Evolutionary conservation across 37 sponge, comb jelly and placozoan genomes (phyloP).

Genomic region (Crambe crambe): DNA sequence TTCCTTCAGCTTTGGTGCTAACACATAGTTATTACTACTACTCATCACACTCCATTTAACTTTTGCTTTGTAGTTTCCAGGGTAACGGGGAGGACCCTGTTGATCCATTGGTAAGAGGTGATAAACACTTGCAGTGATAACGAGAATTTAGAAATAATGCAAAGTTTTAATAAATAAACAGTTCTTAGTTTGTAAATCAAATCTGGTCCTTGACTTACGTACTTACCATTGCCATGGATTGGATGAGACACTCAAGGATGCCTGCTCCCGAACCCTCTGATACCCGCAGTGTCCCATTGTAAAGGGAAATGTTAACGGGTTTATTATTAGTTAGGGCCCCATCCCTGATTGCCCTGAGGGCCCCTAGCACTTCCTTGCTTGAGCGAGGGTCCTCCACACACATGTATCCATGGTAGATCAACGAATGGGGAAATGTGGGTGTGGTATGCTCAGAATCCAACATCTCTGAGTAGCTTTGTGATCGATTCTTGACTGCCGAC

Average conservation of each 20-base stretch:
- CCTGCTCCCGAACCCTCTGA: conserved; percentile 27
- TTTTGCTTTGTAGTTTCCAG: too few relatives aligned
- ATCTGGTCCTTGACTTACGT: too few relatives aligned
- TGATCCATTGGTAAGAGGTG: too few relatives aligned
- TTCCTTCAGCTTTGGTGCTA: too few relatives aligned
- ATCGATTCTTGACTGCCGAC: background rate
- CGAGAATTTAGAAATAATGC: too few relatives aligned
- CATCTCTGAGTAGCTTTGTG: conserved; percentile 5
- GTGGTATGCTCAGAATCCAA: conserved; percentile 5
- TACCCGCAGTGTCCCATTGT: conserved; percentile 18
- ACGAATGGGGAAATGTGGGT: background rate
- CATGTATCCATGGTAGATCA: conserved; percentile 41
- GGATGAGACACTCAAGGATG: conserved; percentile 21
- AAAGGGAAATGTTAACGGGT: conserved; percentile 7
- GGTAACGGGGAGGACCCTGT: too few relatives aligned
- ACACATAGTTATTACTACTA: too few relatives aligned
- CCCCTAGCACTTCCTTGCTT: conserved; percentile 7
- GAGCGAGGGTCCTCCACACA: conserved; percentile 24
- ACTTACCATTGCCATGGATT: conserved; percentile 24
- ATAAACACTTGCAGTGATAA: too few relatives aligned
- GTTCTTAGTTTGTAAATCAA: too few relatives aligned
- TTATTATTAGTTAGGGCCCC: background rate
- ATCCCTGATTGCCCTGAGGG: conserved; percentile 21
- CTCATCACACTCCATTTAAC: too few relatives aligned
- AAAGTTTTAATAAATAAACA: too few relatives aligned